Base-by-base conservation (phyloP, 2,888 invertebrate species). In the Zygogramma bicolorata region DNA sequence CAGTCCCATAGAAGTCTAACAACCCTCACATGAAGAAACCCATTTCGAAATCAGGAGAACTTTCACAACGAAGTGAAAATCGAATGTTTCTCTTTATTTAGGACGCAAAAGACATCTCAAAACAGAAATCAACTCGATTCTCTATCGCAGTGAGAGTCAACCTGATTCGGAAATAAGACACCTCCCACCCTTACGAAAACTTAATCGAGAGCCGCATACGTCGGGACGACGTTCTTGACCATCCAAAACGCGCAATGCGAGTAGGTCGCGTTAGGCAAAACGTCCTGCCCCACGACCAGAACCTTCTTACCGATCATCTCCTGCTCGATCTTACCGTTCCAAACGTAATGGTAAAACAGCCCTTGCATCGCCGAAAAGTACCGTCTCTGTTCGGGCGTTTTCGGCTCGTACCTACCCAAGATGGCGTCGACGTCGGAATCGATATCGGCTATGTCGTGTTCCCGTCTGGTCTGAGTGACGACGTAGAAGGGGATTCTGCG, bases 161-260 rank as follows among this genome's bases (percentile, higher is more conserved):
- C n/a, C n/a, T n/a, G n/a, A n/a, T n/a, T n/a, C n/a, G n/a, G n/a
- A n/a, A n/a, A n/a, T n/a, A n/a, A n/a, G n/a, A n/a, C n/a, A n/a
- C n/a, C n/a, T n/a, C n/a, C n/a, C n/a, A n/a, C n/a, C n/a, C n/a
- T n/a, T n/a, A n/a, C n/a, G n/a, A 31, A 1, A 59, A 40, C 18
- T 73, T 92, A 95, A 88, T 95, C 94, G 77, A 93, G 86, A 83
- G 93, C 92, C 73, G 93, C 94, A 85, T 93, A 94, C 73, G 90
- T 89, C 66, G 94, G 93, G 70, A 94, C 94, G 76, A 95, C 89
- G 82, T 93, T 91, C 77, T 93, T 91, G 29, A 89, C 89, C 78
- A 93, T 93, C 92, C 95, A 95, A 82, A 92, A 91, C 79, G 94
- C 92, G 86, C 96, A 96, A 77, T 92, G 92, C 0, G 93, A 91